Evolutionary conservation across 1,140 invertebrate species (phyloP).

Genomic region (Notospermus geniculatus): DNA sequence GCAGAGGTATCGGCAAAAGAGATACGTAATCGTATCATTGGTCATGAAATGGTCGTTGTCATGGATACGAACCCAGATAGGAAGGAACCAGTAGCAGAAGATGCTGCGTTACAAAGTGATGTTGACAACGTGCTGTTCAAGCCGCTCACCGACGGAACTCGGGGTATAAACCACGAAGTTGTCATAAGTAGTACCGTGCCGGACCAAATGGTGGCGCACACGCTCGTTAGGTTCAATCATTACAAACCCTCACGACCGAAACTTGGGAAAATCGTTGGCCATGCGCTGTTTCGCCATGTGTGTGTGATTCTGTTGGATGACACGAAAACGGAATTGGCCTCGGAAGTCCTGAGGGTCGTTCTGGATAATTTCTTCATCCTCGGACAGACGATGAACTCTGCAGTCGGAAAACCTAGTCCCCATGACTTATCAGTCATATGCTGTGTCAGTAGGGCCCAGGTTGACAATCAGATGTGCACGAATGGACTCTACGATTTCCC

Average conservation of each 20-base stretch:
- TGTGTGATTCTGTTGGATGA: slow-evolving; percentile 10
- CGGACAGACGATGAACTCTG: slow-evolving; percentile 29
- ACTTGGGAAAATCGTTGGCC: too few relatives aligned
- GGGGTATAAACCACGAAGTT: too few relatives aligned
- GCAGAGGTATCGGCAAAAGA: slow-evolving; percentile 71
- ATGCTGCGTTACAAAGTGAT: too few relatives aligned
- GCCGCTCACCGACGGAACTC: too few relatives aligned
- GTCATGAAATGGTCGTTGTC: slow-evolving; percentile 21
- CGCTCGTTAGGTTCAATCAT: too few relatives aligned
- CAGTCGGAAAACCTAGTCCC: slow-evolving; percentile 16
- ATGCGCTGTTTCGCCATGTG: neutral
- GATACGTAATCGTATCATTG: slow-evolving; percentile 63
- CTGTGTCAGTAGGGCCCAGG: slow-evolving; percentile 63
- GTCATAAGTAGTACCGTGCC: too few relatives aligned
- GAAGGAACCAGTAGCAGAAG: slow-evolving; percentile 2
- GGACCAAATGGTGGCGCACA: too few relatives aligned
- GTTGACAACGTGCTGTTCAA: too few relatives aligned
- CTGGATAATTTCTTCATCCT: slow-evolving; percentile 36
- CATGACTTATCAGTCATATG: slow-evolving; percentile 21
- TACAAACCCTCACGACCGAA: too few relatives aligned
- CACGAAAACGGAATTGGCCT: slow-evolving; percentile 19
- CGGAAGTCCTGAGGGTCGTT: slow-evolving; percentile 40
- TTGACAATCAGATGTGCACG: slow-evolving; percentile 76
- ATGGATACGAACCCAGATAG: slow-evolving; percentile 9
- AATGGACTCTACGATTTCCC: slow-evolving; percentile 56